A percentile compares a stretch with the other conserved stretches of the same genome.
phyloP scores from a whole-genome alignment of 2,113 vertebrate genomes.

The Camelus bactrianus region DNA sequence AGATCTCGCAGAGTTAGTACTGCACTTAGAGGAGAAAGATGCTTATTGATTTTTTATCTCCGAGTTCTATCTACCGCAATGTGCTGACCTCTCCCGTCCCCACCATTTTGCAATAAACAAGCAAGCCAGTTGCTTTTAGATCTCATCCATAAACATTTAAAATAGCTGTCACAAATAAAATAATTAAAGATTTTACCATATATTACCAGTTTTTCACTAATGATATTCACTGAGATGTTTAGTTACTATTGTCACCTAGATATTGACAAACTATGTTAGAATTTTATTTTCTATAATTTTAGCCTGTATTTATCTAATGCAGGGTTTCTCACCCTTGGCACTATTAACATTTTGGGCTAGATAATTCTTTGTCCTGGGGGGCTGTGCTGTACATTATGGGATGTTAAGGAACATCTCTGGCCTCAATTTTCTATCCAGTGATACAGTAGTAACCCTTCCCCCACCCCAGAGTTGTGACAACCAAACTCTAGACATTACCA shows the following conservation, averaged over 20 bases:
- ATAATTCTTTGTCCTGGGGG: background rate
- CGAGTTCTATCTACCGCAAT: background rate
- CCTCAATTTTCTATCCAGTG: background rate
- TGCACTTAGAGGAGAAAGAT: background rate
- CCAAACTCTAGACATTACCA: background rate
- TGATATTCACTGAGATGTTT: background rate
- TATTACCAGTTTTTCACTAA: background rate
- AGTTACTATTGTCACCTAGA: background rate
- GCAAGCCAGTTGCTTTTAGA: background rate
- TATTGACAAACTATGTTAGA: background rate
- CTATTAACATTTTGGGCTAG: background rate
- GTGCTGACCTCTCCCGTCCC: background rate
- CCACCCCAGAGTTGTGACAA: background rate
- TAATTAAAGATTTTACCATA: background rate
- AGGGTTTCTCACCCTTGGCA: background rate
- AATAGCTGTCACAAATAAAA: background rate
- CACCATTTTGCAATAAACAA: background rate
- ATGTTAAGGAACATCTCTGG: background rate
- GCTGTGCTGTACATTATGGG: background rate
- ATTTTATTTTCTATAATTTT: background rate
- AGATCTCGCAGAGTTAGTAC: background rate
- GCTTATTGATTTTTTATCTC: background rate
- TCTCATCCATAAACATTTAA: background rate
- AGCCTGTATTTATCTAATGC: background rate
- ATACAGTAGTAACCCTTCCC: background rate